phyloP scores from a whole-genome alignment of 1,140 invertebrate genomes.

The Planococcus citri region DNA sequence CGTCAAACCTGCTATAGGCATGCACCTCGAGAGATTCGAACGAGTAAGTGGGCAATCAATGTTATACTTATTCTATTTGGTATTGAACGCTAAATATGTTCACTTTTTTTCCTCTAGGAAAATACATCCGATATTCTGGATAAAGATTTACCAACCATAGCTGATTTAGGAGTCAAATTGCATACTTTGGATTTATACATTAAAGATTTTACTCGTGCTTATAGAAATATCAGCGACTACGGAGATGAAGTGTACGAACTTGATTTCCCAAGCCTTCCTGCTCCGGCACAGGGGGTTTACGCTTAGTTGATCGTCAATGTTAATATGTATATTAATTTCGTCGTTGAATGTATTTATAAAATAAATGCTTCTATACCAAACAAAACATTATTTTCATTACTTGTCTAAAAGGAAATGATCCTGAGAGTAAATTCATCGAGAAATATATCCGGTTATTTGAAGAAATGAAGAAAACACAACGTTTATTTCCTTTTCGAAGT shows the following conservation, averaged over 20 bases:
- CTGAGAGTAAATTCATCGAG: too few species aligned
- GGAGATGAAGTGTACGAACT: conserved; percentile 63
- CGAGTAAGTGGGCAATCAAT: too few species aligned
- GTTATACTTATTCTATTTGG: too few species aligned
- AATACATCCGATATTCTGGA: conserved; percentile 53
- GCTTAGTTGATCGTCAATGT: too few species aligned
- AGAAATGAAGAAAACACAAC: too few species aligned
- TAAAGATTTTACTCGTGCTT: conserved; percentile 59
- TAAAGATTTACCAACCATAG: conserved; percentile 56
- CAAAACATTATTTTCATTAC: too few species aligned
- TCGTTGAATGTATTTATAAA: too few species aligned
- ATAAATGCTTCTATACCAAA: too few species aligned
- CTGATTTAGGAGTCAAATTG: conserved; percentile 75
- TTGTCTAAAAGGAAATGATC: too few species aligned
- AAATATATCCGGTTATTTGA: too few species aligned
- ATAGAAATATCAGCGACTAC: conserved; percentile 51
- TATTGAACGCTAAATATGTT: conserved; percentile 13
- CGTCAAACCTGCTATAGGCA: conserved; percentile 48
- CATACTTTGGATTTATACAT: conserved; percentile 60
- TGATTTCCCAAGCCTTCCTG: conserved; percentile 46
- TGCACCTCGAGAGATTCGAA: conserved; percentile 69
- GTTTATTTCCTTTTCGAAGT: too few species aligned
- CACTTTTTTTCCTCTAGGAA: conserved; percentile 51
- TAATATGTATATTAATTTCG: too few species aligned
- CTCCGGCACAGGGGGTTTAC: conserved; percentile 16